Evolutionary conservation across 1,140 invertebrate species (phyloP).

Genomic region (Aphaenogaster ashmeadi): DNA sequence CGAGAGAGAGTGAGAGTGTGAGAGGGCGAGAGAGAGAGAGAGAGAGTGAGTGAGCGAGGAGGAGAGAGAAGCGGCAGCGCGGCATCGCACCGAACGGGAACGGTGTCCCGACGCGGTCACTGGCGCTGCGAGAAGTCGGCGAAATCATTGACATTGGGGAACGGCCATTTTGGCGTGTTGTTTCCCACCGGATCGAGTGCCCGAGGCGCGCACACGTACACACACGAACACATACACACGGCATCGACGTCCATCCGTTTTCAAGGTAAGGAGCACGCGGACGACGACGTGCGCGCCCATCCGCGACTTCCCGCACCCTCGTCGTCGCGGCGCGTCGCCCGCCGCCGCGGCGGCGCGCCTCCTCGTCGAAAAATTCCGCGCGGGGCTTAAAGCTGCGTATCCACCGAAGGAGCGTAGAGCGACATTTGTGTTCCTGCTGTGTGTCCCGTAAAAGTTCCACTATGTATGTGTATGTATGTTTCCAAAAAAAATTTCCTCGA

Average conservation of each 20-base stretch:
- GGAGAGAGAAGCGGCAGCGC: conserved; percentile 37
- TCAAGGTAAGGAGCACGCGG: conserved; percentile 78
- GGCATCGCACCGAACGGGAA: conserved; percentile 61
- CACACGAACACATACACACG: conserved; percentile 52
- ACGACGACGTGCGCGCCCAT: not conserved
- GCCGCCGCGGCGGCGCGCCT: not conserved
- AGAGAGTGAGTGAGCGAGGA: conserved; percentile 34
- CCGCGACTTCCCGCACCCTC: not conserved
- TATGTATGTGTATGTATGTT: too few relatives aligned
- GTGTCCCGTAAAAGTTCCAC: too few relatives aligned
- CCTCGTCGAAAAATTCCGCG: not conserved
- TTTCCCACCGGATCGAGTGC: conserved; percentile 80
- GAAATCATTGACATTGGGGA: conserved; percentile 83
- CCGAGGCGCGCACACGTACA: conserved; percentile 45
- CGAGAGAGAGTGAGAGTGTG: not conserved
- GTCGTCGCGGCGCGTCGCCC: not conserved
- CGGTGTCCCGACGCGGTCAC: conserved; percentile 64
- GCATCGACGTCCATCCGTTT: conserved; percentile 83
- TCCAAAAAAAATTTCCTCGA: too few relatives aligned
- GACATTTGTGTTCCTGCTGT: too few relatives aligned
- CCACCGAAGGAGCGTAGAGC: too few relatives aligned
- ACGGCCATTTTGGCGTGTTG: conserved; percentile 86
- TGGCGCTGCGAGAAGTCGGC: conserved; percentile 67
- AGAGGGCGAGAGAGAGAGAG: not conserved
- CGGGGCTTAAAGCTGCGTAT: too few relatives aligned